Evolutionary conservation across 2,797 vertebrate species (phyloP), one percentile per base, ranked within the genome.

Genomic region (Coregonus suidteri): DNA sequence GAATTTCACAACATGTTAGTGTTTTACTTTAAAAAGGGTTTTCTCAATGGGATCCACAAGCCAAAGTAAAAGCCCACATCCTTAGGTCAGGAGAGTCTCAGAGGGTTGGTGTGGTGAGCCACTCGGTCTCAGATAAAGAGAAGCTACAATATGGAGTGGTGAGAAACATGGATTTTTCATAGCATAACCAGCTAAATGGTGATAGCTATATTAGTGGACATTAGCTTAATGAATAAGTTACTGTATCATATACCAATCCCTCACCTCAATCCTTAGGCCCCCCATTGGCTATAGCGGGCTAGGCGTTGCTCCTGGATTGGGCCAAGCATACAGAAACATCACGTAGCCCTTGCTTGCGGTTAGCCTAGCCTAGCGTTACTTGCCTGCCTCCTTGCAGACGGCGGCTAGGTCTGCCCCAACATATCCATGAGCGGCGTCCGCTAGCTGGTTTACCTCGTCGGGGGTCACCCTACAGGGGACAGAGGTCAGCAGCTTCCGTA

Each of bases 391-490:
- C 81, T 98, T 97, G 90, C 97, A 98, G 83, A 99, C 88, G 3
- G 97, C 96, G 54, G 95, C 93, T 15, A 99, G 91, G 86, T 99
- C 98, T 0, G 98, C 97, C 47, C 97, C 98, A 2, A 99, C 98
- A 0, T 99, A 99, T 74, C 97, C 98, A 1, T 99, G 97, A 0
- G 96, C 91, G 0, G 79, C 85, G 0, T 96, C 94, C 0, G 97
- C 95, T 86, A 99, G 88, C n/a, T 90, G 93, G 0, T 14, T 76
- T 86, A 98, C 75, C 75, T 99, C 94, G 1, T 87, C 83, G 0
- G 80, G 16, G 4, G 84, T 92, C 82, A 96, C 92, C 0, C 75
- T 85, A 83, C 96, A 96, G 0, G 96, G 95, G 0, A 96, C 90
- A 0, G 78, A 85, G 13, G 30, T 88, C 76, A 99, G 95, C 76